A percentile compares a stretch with the other conserved stretches of the same genome.
Evolutionary conservation across 2,888 invertebrate species (phyloP).

Genomic region (Flexamia atlantica): DNA sequence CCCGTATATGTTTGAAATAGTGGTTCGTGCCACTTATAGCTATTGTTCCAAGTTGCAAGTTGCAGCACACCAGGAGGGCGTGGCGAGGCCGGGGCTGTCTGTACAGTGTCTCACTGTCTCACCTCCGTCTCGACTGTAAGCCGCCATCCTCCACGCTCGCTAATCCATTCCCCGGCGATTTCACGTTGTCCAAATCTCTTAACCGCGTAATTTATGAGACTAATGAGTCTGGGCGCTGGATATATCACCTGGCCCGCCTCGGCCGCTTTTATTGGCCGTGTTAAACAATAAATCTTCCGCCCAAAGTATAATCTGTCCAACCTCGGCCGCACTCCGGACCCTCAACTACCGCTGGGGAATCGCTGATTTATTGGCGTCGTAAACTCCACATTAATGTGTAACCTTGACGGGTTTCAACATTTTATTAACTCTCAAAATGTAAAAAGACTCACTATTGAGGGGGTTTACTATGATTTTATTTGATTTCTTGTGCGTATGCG

Average conservation of each 20-base stretch:
- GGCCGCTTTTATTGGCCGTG: conserved; percentile 40
- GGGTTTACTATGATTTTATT: too few relatives aligned
- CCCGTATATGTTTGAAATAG: too few relatives aligned
- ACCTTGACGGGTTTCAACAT: too few relatives aligned
- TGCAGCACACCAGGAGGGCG: background rate
- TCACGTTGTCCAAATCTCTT: conserved; percentile 29
- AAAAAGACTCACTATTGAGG: too few relatives aligned
- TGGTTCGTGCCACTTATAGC: too few relatives aligned
- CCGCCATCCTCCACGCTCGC: conserved; percentile 33
- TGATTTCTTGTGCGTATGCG: too few relatives aligned
- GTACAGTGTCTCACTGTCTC: too few relatives aligned
- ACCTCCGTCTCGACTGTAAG: background rate
- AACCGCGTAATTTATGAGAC: conserved; percentile 28
- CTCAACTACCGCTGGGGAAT: background rate
- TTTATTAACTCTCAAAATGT: too few relatives aligned
- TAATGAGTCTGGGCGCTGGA: conserved; percentile 19
- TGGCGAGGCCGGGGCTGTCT: background rate
- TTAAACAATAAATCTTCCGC: conserved; percentile 31
- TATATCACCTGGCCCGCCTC: conserved; percentile 16
- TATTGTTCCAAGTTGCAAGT: too few relatives aligned
- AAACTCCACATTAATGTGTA: too few relatives aligned
- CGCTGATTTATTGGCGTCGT: too few relatives aligned
- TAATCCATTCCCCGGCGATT: conserved; percentile 39
- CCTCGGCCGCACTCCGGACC: background rate
- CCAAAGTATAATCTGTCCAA: background rate